These are phyloP conservation scores for Oasisia sp. DNA, from an alignment of 2,888 invertebrate genomes.

Conservation along the genomic window DNA sequence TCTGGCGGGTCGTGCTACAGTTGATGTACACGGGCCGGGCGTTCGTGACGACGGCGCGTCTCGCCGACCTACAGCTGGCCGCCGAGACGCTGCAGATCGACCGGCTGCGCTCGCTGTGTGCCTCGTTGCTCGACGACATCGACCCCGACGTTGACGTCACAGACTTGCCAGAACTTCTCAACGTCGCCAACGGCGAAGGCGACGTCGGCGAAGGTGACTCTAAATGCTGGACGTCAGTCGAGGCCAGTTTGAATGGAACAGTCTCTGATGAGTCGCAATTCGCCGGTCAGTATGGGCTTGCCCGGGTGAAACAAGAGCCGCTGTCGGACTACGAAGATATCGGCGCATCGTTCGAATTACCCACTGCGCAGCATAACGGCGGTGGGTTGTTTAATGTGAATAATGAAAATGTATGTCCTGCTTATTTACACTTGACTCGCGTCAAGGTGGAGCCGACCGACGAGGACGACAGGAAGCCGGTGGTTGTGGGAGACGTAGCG, in stretches of 20 bases:
- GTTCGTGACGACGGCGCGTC: slow-evolving; percentile 5
- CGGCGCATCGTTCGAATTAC: not conserved
- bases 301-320: not conserved
- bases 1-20: not conserved
- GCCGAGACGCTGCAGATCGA: slow-evolving; percentile 7
- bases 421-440: not conserved
- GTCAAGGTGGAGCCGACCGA: not conserved
- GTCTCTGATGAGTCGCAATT: not conserved
- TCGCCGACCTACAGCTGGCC: not conserved
- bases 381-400: not conserved
- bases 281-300: not conserved
- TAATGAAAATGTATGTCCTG: not conserved
- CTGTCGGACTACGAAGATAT: not conserved
- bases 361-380: not conserved
- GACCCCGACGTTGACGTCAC: not conserved
- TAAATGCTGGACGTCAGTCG: not conserved
- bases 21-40: slow-evolving; percentile 1
- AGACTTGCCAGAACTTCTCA: not conserved
- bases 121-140: not conserved
- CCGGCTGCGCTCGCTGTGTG: not conserved
- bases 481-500: not conserved
- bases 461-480: not conserved
- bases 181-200: not conserved
- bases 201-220: not conserved
- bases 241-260: not conserved